Percentiles rank a stretch among this genome's conserved stretches.
Evolutionary conservation across 2,113 vertebrate genomes (phyloP).

Genomic region (Forbesichthys agassizii): DNA sequence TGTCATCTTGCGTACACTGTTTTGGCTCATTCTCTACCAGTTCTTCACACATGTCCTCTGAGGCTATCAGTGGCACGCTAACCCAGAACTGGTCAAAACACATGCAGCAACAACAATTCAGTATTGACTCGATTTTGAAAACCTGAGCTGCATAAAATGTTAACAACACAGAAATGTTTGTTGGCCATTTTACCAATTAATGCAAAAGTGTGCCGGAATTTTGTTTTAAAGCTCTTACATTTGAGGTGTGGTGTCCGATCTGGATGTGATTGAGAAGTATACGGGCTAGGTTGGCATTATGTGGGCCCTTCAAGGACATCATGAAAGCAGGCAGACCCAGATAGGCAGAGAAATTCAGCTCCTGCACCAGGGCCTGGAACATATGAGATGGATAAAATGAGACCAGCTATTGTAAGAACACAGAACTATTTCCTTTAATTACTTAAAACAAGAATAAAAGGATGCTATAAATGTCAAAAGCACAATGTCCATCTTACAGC

Average conservation of each 20-base stretch:
- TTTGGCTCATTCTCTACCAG: slow-evolving; percentile 83
- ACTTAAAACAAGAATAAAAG: too few relatives aligned
- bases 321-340: slow-evolving; percentile 90
- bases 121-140: background rate
- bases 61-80: slow-evolving; percentile 82
- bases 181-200: background rate
- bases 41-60: slow-evolving; percentile 85
- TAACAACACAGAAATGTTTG: background rate
- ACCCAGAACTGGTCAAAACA: slow-evolving; percentile 85
- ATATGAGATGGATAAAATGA: background rate
- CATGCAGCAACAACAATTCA: slow-evolving; percentile 18
- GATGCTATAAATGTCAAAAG: background rate
- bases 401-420: background rate
- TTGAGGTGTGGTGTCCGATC: slow-evolving; percentile 89
- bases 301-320: slow-evolving; percentile 78
- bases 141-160: background rate
- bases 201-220: background rate
- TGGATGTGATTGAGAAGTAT: slow-evolving; percentile 89
- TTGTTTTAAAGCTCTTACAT: slow-evolving; percentile 70
- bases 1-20: slow-evolving; percentile 60
- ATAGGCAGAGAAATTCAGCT: slow-evolving; percentile 91
- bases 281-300: slow-evolving; percentile 86
- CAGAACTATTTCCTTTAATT: background rate
- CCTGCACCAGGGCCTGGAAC: slow-evolving; percentile 85
- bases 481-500: slow-evolving; percentile 73